A percentile compares a stretch with the other conserved stretches of the same genome.
These are phyloP conservation scores for Abscondita cerata DNA, from an alignment of 2,888 invertebrate genomes.

Conservation along the genomic window DNA sequence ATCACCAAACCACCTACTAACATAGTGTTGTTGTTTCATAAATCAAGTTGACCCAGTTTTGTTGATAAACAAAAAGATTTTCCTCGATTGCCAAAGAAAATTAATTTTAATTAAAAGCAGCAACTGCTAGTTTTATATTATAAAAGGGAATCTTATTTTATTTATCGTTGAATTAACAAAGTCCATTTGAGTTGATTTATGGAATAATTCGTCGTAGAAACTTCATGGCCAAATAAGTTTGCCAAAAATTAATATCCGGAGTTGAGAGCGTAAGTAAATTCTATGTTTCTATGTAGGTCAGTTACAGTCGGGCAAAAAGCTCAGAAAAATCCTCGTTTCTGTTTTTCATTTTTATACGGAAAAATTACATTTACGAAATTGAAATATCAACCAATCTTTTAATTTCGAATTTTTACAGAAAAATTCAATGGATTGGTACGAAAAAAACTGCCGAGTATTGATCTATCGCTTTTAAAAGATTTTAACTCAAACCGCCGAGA, in stretches of 20 bases:
- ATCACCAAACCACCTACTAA: not conserved
- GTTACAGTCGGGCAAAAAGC: constrained; percentile 3
- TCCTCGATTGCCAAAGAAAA: no score
- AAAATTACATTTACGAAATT: not conserved
- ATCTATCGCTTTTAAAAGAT: not conserved
- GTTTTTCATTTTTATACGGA: not conserved
- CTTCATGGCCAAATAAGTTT: constrained; percentile 27
- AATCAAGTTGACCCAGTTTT: not conserved
- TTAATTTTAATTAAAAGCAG: no score
- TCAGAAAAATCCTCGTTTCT: constrained; percentile 3
- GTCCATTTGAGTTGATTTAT: constrained; percentile 23
- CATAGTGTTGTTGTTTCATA: not conserved
- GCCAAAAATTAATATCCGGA: constrained; percentile 34
- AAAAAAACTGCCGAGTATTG: no score
- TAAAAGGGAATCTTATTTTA: not conserved
- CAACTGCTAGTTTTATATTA: not conserved
- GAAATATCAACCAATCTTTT: no score
- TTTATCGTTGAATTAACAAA: not conserved
- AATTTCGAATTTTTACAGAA: no score
- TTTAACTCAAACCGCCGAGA: not conserved
- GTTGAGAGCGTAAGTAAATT: constrained; percentile 28
- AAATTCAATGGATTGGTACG: no score
- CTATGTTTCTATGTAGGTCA: constrained; percentile 29
- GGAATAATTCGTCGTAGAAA: constrained; percentile 21
- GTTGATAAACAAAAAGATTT: no score